Percentiles rank a stretch among this genome's conserved stretches.
phyloP scores from a whole-genome alignment of 2,113 vertebrate genomes.

The Cebidichthys violaceus region DNA sequence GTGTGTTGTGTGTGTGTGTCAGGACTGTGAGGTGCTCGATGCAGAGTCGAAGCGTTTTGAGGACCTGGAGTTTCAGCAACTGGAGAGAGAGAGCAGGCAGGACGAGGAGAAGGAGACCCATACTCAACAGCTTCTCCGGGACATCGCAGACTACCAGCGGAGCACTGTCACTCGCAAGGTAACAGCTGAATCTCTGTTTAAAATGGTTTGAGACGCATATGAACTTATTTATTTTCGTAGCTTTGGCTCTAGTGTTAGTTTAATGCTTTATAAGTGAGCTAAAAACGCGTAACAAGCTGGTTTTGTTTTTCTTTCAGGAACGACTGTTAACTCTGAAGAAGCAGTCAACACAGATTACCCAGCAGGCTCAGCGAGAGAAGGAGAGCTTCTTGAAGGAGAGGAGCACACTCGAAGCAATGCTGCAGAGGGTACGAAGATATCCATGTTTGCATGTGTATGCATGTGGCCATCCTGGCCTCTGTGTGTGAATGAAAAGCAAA shows the following conservation, averaged over 20 bases:
- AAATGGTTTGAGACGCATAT: not conserved
- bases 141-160: constrained; percentile 92
- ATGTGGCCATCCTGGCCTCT: not conserved
- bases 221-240: not conserved
- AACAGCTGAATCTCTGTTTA: not conserved
- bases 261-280: not conserved
- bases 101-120: constrained; percentile 95
- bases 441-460: constrained; percentile 9
- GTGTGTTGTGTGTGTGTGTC: constrained; percentile 48
- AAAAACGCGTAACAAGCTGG: not conserved
- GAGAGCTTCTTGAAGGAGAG: constrained; percentile 95
- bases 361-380: constrained; percentile 94
- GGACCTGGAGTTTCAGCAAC: constrained; percentile 96
- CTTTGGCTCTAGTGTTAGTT: not conserved
- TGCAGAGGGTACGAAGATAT: constrained; percentile 87
- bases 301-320: constrained; percentile 81
- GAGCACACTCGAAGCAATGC: constrained; percentile 92
- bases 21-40: constrained; percentile 93
- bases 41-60: constrained; percentile 95
- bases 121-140: constrained; percentile 91
- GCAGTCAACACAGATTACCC: constrained; percentile 91
- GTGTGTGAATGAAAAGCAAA: not conserved
- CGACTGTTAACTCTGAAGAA: constrained; percentile 93
- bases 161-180: constrained; percentile 92
- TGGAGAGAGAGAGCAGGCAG: constrained; percentile 92